phyloP scores from a whole-genome alignment of 1,140 invertebrate genomes.

The Drosophila aff. region DNA sequence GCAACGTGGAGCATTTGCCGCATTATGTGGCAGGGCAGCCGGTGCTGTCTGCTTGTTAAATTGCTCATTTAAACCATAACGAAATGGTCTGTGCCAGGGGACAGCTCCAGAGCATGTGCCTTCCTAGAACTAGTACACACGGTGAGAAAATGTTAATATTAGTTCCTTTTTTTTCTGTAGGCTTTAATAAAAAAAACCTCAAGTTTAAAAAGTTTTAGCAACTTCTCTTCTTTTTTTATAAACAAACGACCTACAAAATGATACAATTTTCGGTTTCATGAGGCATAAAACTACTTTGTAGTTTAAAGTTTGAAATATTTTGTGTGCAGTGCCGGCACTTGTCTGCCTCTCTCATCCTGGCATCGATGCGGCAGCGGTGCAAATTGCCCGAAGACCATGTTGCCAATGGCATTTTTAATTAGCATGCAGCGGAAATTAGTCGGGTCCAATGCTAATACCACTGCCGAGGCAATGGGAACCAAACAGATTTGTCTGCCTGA shows the following conservation, averaged over 20 bases:
- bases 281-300: background rate
- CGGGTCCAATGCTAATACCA: slow-evolving; percentile 31
- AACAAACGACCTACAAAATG: no score
- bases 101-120: slow-evolving; percentile 66
- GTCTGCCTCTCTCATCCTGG: slow-evolving; percentile 19
- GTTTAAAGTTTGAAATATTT: background rate
- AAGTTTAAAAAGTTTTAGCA: no score
- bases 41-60: slow-evolving; percentile 79
- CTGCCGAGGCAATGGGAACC: slow-evolving; percentile 32
- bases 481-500: slow-evolving; percentile 28
- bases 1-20: slow-evolving; percentile 43
- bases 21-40: slow-evolving; percentile 55
- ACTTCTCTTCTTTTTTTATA: no score
- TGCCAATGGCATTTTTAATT: slow-evolving; percentile 74
- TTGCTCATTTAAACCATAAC: slow-evolving; percentile 82
- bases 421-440: slow-evolving; percentile 77
- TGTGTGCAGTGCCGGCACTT: slow-evolving; percentile 48
- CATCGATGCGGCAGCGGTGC: slow-evolving; percentile 42
- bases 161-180: background rate
- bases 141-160: slow-evolving; percentile 1
- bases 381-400: slow-evolving; percentile 70
- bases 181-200: no score
- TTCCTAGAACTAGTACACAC: slow-evolving; percentile 65
- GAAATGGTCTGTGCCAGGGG: slow-evolving; percentile 62
- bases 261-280: no score